phyloP scores from a whole-genome alignment of 2,888 invertebrate genomes.

The Cryptocephalus primarius region DNA sequence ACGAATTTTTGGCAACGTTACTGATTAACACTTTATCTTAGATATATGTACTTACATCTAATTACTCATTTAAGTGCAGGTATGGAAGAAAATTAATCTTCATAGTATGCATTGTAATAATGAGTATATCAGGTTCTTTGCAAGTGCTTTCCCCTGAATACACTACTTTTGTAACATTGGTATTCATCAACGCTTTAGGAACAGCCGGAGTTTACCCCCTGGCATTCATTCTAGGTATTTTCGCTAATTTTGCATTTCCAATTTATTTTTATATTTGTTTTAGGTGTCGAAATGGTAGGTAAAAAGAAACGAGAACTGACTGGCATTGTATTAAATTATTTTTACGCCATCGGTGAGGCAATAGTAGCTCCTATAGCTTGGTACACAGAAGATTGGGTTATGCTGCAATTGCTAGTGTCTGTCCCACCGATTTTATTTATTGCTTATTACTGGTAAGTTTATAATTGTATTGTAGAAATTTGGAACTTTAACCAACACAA shows the following conservation, averaged over 20 bases:
- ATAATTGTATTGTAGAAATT: neutral
- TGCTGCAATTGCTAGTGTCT: slow-evolving; percentile 46
- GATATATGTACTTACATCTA: no score
- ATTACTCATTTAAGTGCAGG: slow-evolving; percentile 28
- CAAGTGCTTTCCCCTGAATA: slow-evolving; percentile 45
- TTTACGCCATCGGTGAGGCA: slow-evolving; percentile 55
- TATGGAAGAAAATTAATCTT: slow-evolving; percentile 50
- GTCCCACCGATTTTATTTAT: slow-evolving; percentile 49
- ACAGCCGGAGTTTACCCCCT: slow-evolving; percentile 50
- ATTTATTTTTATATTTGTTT: slow-evolving; percentile 6
- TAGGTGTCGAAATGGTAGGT: slow-evolving; percentile 55
- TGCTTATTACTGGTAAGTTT: slow-evolving; percentile 45
- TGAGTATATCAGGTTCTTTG: slow-evolving; percentile 46
- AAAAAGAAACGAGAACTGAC: slow-evolving; percentile 49
- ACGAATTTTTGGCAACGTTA: no score
- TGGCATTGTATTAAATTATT: slow-evolving; percentile 50
- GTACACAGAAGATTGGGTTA: slow-evolving; percentile 48
- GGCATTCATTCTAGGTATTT: slow-evolving; percentile 45
- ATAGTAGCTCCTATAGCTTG: slow-evolving; percentile 48
- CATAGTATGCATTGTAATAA: slow-evolving; percentile 44
- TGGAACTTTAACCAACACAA: no score
- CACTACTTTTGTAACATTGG: slow-evolving; percentile 41
- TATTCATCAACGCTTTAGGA: slow-evolving; percentile 49
- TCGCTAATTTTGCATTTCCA: no score
- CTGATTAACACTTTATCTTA: no score